phyloP scores from a whole-genome alignment of 2,797 vertebrate species.

The Neostethus bicornis region DNA sequence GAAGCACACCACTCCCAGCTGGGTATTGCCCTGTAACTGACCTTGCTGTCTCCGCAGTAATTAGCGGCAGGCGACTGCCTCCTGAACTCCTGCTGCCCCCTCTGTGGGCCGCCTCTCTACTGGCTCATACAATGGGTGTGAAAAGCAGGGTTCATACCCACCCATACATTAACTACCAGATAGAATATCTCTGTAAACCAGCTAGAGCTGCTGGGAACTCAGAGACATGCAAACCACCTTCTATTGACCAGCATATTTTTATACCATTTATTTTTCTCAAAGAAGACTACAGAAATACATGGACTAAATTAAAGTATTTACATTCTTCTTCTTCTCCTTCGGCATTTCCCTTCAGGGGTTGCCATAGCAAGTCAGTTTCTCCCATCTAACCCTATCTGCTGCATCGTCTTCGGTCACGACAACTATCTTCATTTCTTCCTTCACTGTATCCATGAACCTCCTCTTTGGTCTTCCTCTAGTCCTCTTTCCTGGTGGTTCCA shows the following conservation, averaged over 20 bases:
- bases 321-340: too few species aligned
- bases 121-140: constrained; percentile 73
- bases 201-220: constrained; percentile 33
- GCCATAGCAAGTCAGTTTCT: too few species aligned
- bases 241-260: constrained; percentile 35
- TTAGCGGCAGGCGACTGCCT: constrained; percentile 85
- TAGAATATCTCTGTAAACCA: constrained; percentile 60
- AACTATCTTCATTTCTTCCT: too few species aligned
- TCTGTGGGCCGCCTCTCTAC: constrained; percentile 64
- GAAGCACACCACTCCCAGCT: constrained; percentile 83
- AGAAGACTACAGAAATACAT: too few species aligned
- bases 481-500: too few species aligned
- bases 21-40: constrained; percentile 85
- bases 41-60: constrained; percentile 87
- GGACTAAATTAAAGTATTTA: too few species aligned
- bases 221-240: constrained; percentile 12
- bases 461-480: too few species aligned
- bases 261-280: too few species aligned
- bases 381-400: too few species aligned
- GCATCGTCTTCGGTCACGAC: too few species aligned
- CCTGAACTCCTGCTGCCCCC: constrained; percentile 84
- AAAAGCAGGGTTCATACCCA: constrained; percentile 67
- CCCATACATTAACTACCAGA: constrained; percentile 64
- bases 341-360: too few species aligned
- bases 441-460: too few species aligned